Base-by-base conservation (phyloP, 2,888 invertebrate genomes). In the Morpho achilles region DNA sequence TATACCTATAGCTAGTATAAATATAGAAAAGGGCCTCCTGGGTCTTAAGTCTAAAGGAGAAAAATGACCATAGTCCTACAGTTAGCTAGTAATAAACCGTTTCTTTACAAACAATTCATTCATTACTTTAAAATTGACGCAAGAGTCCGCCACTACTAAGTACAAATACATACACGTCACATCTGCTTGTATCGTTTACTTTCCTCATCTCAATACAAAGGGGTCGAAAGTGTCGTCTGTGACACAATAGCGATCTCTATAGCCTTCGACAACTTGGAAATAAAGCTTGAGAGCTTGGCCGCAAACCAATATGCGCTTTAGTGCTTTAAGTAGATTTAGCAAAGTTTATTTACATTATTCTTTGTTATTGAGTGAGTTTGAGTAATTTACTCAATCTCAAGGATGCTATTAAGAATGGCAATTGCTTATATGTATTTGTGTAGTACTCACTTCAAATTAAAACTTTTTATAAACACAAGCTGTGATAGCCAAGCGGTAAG, bases 121-220 rank as follows among this genome's bases (percentile, higher is more conserved):
- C 32, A 32, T 5, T 32, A 32, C 32, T 32, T 32, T 32, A 5
- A n/a, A 5, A 32, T 32, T 3, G 4, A 32, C 32, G 5, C 32
- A 32, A 32, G 32, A 32, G 32, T 32, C 32, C 32, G 32, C 32
- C 32, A 32, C 23, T 0, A 32, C 32, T 32, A 32, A 32, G 32
- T 32, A 32, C 3, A 32, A 32, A 32, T 43, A 43, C 16, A 22
- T 50, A 8, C 50, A 2, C 8, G 41, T 8, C 22, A 47, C 62
- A 59, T 57, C 49, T 60, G 59, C 57, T 55, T 49, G 45, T 41
- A 55, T 32, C 46, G 49, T 62, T 57, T 60, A 49, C 52, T 57
- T 32, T 56, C 39, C 56, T 56, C 42, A 48, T 56, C 56, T 56
- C 53, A 49, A 61, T 52, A 63, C 61, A 59, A 63, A 61, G 58